Conservation (phyloP, 2,113 vertebrate species). For the Lagopus leucura region DNA sequence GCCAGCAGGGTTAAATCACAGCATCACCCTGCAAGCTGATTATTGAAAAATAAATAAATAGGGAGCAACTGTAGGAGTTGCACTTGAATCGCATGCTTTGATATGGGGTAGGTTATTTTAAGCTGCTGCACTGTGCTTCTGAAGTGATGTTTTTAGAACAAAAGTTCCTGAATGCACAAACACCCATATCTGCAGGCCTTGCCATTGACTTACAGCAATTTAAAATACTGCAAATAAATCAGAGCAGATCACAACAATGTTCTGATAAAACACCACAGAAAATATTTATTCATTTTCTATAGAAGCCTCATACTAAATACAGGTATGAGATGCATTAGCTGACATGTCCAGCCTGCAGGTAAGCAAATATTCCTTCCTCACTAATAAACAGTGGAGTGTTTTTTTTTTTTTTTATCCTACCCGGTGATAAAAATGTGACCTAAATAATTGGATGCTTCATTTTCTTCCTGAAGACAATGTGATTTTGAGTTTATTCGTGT, state of each 20-base stretch:
- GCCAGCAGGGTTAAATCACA: no score
- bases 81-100: not conserved
- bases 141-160: not conserved
- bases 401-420: not conserved
- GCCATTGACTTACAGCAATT: not conserved
- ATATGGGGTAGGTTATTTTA: not conserved
- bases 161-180: not conserved
- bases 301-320: not conserved
- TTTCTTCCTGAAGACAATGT: not conserved
- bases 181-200: rapidly evolving
- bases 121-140: not conserved
- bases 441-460: not conserved
- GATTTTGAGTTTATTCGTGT: not conserved
- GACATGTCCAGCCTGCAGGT: not conserved
- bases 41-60: not conserved
- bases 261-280: not conserved
- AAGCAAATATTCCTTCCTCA: not conserved
- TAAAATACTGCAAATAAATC: not conserved
- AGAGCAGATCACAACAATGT: not conserved
- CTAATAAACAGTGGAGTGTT: not conserved
- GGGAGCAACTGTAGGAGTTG: not conserved
- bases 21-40: not conserved
- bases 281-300: not conserved
- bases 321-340: not conserved
- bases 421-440: not conserved